Percentiles rank a stretch among this genome's conserved stretches.
Conservation (phyloP, 2,888 invertebrate genomes). For the Emmelina monodactyla region DNA sequence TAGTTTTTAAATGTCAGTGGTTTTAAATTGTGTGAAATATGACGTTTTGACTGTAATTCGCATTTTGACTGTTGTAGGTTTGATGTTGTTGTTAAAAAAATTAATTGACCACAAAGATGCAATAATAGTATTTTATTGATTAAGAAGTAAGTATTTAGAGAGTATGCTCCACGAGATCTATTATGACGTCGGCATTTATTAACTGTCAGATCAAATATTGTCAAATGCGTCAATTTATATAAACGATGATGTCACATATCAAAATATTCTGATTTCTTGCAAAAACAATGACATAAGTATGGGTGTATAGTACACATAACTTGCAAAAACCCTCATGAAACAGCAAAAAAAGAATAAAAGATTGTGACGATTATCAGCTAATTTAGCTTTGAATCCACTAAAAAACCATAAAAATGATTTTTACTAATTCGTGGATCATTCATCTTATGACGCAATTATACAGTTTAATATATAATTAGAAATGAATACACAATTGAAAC, state of each 20-base stretch:
- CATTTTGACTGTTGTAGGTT: not conserved
- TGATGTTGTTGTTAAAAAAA: too few relatives aligned
- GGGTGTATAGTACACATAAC: too few relatives aligned
- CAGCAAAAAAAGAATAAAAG: too few relatives aligned
- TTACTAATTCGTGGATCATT: not conserved
- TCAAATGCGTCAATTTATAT: not conserved
- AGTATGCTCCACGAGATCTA: not conserved
- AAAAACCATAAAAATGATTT: not conserved
- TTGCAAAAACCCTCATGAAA: too few relatives aligned
- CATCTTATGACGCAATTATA: not conserved
- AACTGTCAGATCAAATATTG: not conserved
- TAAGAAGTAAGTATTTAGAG: not conserved
- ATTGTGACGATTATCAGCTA: too few relatives aligned
- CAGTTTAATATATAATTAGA: not conserved
- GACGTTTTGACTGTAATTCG: not conserved
- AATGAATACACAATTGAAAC: not conserved
- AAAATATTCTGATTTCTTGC: not conserved
- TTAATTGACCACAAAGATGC: too few relatives aligned
- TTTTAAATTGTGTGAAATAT: not conserved
- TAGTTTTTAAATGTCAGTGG: constrained; percentile 7
- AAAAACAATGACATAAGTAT: too few relatives aligned
- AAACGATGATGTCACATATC: not conserved
- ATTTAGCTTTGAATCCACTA: too few relatives aligned
- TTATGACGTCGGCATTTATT: too few relatives aligned
- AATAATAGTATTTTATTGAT: too few relatives aligned